Percentiles rank a stretch among this genome's conserved stretches.
These are phyloP conservation scores for Tipula vernalis DNA, from an alignment of 2,888 invertebrate genomes.

Conservation along the genomic window DNA sequence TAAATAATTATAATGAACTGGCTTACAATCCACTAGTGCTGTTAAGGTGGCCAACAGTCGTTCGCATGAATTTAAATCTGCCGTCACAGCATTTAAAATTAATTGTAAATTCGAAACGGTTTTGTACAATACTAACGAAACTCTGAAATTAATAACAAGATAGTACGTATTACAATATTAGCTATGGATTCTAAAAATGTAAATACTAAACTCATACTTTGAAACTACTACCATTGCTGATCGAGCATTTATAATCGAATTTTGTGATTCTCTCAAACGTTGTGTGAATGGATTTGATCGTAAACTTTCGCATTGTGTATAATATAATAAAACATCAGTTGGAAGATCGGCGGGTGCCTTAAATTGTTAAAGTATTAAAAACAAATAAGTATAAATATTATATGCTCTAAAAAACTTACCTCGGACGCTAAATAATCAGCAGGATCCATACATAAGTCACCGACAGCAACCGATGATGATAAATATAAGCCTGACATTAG, in stretches of 20 bases:
- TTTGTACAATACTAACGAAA: conserved; percentile 34
- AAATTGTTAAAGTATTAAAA: neutral
- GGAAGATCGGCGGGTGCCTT: conserved; percentile 42
- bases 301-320: conserved; percentile 70
- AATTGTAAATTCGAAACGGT: conserved; percentile 47
- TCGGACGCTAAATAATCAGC: conserved; percentile 64
- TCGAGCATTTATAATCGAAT: conserved; percentile 43
- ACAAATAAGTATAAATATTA: neutral
- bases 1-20: conserved; percentile 71
- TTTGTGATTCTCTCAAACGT: conserved; percentile 63
- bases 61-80: conserved; percentile 67
- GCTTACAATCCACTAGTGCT: conserved; percentile 70
- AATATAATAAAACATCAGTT: conserved; percentile 55
- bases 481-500: conserved; percentile 77
- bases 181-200: neutral
- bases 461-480: conserved; percentile 70
- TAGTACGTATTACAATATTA: neutral
- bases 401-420: neutral
- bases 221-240: conserved; percentile 36
- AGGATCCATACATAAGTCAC: conserved; percentile 76
- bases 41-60: conserved; percentile 52
- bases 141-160: conserved; percentile 16
- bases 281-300: conserved; percentile 72
- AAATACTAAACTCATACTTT: conserved; percentile 19
- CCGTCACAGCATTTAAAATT: conserved; percentile 60